phyloP scores from a whole-genome alignment of 37 sponge, comb jelly and placozoan species.

The Tethya wilhelma region DNA sequence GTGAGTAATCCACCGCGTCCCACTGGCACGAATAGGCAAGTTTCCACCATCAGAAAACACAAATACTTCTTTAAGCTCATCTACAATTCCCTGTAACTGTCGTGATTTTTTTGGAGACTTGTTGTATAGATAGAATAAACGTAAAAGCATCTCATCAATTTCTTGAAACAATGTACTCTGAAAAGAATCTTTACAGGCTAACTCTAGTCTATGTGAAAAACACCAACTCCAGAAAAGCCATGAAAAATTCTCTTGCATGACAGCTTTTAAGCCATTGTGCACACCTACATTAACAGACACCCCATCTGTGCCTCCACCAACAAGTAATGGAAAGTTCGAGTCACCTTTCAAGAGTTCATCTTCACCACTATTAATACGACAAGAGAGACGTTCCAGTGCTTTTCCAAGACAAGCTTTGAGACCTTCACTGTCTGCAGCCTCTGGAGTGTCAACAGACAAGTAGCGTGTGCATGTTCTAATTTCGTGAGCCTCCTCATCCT shows the following conservation, averaged over 20 bases:
- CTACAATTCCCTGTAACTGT: constrained; percentile 44
- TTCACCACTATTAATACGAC: no score
- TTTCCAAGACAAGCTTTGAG: constrained; percentile 31
- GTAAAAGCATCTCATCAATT: constrained; percentile 70
- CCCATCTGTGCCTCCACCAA: constrained; percentile 42
- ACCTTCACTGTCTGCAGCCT: constrained; percentile 39
- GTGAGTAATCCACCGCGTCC: constrained; percentile 45
- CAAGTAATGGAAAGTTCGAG: constrained; percentile 2
- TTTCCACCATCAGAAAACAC: constrained; percentile 45
- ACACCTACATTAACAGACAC: constrained; percentile 64
- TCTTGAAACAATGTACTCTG: constrained; percentile 22
- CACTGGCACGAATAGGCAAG: constrained; percentile 42
- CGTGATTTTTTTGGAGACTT: constrained; percentile 57
- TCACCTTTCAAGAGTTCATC: background rate
- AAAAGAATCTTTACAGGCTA: constrained; percentile 62
- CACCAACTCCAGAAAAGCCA: constrained; percentile 58
- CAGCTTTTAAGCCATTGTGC: constrained; percentile 57
- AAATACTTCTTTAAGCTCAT: constrained; percentile 58
- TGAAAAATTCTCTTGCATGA: constrained; percentile 31
- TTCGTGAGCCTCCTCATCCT: background rate
- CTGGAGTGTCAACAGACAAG: constrained; percentile 2
- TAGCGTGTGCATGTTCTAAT: constrained; percentile 17
- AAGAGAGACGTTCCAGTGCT: constrained; percentile 29
- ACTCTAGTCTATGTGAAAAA: constrained; percentile 61
- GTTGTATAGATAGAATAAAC: constrained; percentile 42